A percentile compares a stretch with the other conserved stretches of the same genome.
These are phyloP conservation scores for Drymonia ruficornis DNA, from an alignment of 2,888 invertebrate genomes.

Conservation along the genomic window DNA sequence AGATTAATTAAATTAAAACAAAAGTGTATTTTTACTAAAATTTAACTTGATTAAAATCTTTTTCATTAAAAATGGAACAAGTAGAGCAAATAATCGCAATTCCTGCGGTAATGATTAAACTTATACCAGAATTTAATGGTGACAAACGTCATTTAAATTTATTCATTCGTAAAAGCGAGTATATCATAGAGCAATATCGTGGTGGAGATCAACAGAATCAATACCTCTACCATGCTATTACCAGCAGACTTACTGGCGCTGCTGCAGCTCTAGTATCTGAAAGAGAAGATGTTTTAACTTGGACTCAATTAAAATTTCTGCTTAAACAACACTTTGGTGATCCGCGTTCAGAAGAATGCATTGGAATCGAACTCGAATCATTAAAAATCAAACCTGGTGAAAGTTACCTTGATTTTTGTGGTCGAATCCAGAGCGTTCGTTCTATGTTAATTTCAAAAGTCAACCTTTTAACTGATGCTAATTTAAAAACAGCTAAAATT, in stretches of 20 bases:
- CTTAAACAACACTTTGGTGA: conserved; percentile 21
- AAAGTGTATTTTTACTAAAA: too few relatives aligned
- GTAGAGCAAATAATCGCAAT: too few relatives aligned
- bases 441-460: neutral
- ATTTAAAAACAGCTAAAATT: conserved; percentile 5
- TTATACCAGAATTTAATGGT: conserved; percentile 14
- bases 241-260: conserved; percentile 14
- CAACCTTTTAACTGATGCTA: neutral
- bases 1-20: neutral
- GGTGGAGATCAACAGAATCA: conserved; percentile 6
- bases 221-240: conserved; percentile 15
- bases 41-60: too few relatives aligned
- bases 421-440: conserved; percentile 15
- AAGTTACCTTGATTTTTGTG: conserved; percentile 19
- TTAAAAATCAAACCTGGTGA: conserved; percentile 14
- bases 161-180: conserved; percentile 18
- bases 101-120: conserved; percentile 9
- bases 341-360: conserved; percentile 19
- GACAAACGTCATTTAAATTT: conserved; percentile 7
- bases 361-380: conserved; percentile 19
- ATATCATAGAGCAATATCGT: conserved; percentile 6
- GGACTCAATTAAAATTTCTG: conserved; percentile 10
- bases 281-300: conserved; percentile 17
- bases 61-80: neutral
- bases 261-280: conserved; percentile 18